Conservation (phyloP, 2,113 vertebrate genomes). For the Crypturellus undulatus region DNA sequence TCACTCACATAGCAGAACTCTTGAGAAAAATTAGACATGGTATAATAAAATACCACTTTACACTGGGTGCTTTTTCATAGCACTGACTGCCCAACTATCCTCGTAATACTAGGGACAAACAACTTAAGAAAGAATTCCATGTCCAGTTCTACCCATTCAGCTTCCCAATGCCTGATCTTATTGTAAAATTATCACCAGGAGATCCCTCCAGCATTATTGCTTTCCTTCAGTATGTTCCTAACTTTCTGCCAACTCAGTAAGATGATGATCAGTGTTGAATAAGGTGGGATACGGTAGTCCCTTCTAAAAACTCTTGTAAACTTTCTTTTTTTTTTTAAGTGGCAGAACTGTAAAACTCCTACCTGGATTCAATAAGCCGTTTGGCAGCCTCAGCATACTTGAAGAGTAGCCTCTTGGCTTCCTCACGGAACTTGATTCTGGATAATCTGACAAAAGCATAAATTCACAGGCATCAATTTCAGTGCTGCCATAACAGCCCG, state of each 20-base stretch:
- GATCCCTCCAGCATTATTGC: background rate
- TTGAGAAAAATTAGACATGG: background rate
- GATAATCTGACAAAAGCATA: conserved; percentile 83
- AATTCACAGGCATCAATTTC: background rate
- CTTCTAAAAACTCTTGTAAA: background rate
- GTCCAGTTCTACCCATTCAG: background rate
- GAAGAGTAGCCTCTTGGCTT: conserved; percentile 93
- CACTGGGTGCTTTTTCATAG: background rate
- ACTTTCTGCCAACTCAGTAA: background rate
- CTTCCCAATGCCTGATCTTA: background rate
- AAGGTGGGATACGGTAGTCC: background rate
- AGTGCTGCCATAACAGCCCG: background rate
- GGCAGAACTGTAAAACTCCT: background rate
- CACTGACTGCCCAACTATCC: background rate
- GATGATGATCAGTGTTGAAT: background rate
- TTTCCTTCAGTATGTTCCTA: background rate
- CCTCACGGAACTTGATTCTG: conserved; percentile 97
- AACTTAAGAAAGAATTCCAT: background rate
- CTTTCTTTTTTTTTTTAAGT: too few relatives aligned
- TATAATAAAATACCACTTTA: background rate
- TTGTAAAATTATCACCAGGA: background rate
- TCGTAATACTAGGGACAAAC: background rate
- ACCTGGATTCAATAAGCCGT: conserved; percentile 98
- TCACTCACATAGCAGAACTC: background rate
- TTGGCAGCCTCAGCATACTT: conserved; percentile 97